Percentiles rank a stretch among this genome's conserved stretches.
Evolutionary conservation across 2,113 vertebrate genomes (phyloP).

Genomic region (Eclectus roratus): DNA sequence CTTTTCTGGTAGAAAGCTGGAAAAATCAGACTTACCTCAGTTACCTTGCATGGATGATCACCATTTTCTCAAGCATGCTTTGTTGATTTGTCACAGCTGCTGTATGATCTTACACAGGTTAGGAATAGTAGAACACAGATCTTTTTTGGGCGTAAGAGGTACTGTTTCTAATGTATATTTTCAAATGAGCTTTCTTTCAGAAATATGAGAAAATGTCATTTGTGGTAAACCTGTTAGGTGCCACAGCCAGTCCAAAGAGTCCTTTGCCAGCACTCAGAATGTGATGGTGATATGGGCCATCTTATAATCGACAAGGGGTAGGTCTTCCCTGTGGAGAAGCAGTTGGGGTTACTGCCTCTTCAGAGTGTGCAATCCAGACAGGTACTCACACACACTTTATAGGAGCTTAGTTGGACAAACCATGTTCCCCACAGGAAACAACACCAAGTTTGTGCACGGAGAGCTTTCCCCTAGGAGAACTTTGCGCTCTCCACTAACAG

Average conservation of each 20-base stretch:
- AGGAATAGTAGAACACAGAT: neutral
- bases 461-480: neutral
- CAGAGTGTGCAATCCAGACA: neutral
- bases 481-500: accelerated
- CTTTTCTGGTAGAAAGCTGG: neutral
- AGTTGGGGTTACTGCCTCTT: neutral
- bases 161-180: neutral
- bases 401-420: neutral
- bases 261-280: neutral
- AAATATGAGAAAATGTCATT: neutral
- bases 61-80: neutral
- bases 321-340: neutral
- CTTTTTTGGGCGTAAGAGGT: neutral
- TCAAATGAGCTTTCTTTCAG: neutral
- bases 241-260: neutral
- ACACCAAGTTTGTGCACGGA: neutral
- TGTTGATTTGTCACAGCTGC: neutral
- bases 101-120: neutral
- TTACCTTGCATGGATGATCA: too few species aligned
- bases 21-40: neutral
- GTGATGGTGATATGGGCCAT: accelerated
- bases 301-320: accelerated
- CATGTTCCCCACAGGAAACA: neutral
- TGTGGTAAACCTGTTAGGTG: neutral
- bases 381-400: neutral